These are phyloP conservation scores for Standfussiana lucernea DNA, from an alignment of 2,888 invertebrate genomes.

Conservation along the genomic window DNA sequence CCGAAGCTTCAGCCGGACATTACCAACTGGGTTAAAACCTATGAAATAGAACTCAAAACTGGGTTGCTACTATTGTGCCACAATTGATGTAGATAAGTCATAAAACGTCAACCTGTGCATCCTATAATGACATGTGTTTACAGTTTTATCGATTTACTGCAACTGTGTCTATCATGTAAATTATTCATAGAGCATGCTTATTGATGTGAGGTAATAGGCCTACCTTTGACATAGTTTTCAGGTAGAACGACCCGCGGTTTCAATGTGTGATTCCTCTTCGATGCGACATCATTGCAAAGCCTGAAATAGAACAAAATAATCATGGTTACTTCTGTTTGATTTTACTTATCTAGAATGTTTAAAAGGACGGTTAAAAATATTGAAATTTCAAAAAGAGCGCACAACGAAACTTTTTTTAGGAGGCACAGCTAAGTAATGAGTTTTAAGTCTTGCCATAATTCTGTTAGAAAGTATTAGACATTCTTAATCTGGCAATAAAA, in stretches of 20 bases:
- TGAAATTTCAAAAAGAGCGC: neutral
- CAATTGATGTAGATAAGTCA: neutral
- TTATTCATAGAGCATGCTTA: slow-evolving; percentile 34
- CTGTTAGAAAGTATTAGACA: no score
- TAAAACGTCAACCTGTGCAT: neutral
- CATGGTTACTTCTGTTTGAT: slow-evolving; percentile 1
- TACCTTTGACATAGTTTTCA: slow-evolving; percentile 94
- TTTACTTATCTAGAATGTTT: neutral
- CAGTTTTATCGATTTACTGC: slow-evolving; percentile 37
- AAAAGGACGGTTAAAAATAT: no score
- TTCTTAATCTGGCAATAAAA: no score
- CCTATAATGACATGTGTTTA: slow-evolving; percentile 15
- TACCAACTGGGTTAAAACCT: no score
- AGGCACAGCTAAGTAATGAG: no score
- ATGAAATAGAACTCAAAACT: no score
- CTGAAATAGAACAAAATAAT: slow-evolving; percentile 76
- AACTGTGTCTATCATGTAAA: slow-evolving; percentile 12
- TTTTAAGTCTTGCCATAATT: no score
- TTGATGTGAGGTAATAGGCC: slow-evolving; percentile 15
- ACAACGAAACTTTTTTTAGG: neutral
- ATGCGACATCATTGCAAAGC: slow-evolving; percentile 88
- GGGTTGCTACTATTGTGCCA: neutral
- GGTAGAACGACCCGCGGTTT: slow-evolving; percentile 93
- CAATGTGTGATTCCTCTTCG: slow-evolving; percentile 91
- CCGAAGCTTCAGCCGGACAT: no score